phyloP scores from a whole-genome alignment of 2,113 vertebrate species.

The Pollachius pollachius region DNA sequence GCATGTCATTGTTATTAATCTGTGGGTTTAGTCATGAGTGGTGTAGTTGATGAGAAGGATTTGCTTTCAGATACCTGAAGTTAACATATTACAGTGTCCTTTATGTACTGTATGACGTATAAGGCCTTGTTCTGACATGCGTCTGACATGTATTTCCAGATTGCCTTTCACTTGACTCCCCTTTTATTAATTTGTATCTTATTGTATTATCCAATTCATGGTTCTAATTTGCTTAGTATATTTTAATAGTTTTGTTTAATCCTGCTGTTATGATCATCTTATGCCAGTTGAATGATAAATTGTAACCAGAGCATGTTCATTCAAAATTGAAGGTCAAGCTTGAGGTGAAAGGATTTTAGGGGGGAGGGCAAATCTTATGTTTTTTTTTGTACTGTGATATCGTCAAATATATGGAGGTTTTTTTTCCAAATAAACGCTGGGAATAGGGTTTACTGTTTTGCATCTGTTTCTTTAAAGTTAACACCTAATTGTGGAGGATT shows the following conservation, averaged over 20 bases:
- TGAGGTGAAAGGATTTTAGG: slow-evolving; percentile 27
- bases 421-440: slow-evolving; percentile 51
- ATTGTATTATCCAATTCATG: slow-evolving; percentile 57
- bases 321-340: slow-evolving; percentile 45
- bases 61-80: slow-evolving; percentile 49
- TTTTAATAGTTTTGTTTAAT: slow-evolving; percentile 59
- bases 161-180: slow-evolving; percentile 51
- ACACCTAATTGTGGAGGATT: neutral
- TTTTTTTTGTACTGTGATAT: slow-evolving; percentile 45
- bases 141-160: slow-evolving; percentile 52
- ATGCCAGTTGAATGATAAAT: slow-evolving; percentile 44
- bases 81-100: slow-evolving; percentile 53
- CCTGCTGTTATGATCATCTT: slow-evolving; percentile 52
- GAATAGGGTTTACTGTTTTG: slow-evolving; percentile 39
- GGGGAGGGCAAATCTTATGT: slow-evolving; percentile 22
- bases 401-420: slow-evolving; percentile 34
- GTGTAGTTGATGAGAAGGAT: slow-evolving; percentile 51
- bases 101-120: slow-evolving; percentile 62
- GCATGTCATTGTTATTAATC: slow-evolving; percentile 59
- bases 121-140: slow-evolving; percentile 55
- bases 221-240: slow-evolving; percentile 54
- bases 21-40: slow-evolving; percentile 49
- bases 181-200: slow-evolving; percentile 47
- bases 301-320: slow-evolving; percentile 50
- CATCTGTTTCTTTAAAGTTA: neutral